Evolutionary conservation across 2,888 invertebrate species (phyloP).

Genomic region (Amphipoea lucens): DNA sequence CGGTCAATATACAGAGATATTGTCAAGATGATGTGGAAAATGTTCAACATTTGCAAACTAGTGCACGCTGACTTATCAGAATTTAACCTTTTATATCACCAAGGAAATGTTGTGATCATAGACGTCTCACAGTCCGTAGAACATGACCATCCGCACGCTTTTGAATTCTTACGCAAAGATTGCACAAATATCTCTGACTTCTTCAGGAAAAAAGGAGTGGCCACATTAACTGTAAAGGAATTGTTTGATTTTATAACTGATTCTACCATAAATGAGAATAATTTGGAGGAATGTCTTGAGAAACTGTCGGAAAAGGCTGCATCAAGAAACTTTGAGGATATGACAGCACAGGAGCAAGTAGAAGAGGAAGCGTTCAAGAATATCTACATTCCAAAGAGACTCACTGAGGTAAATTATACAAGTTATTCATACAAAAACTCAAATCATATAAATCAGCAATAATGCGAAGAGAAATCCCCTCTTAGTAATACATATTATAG

Average conservation of each 20-base stretch:
- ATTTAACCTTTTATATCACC: slow-evolving; percentile 97
- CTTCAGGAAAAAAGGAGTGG: slow-evolving; percentile 96
- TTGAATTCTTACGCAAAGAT: slow-evolving; percentile 98
- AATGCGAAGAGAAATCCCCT: not conserved
- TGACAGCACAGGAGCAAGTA: slow-evolving; percentile 93
- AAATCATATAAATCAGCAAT: not conserved
- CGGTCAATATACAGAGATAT: slow-evolving; percentile 95
- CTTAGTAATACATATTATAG: not conserved
- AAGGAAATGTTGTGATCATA: slow-evolving; percentile 96
- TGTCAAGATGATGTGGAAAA: slow-evolving; percentile 96
- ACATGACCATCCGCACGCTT: slow-evolving; percentile 98
- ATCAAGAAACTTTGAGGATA: slow-evolving; percentile 91
- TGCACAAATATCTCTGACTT: slow-evolving; percentile 97
- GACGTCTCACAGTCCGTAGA: slow-evolving; percentile 99
- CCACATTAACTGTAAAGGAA: slow-evolving; percentile 97
- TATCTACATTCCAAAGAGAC: slow-evolving; percentile 97
- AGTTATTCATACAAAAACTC: not conserved
- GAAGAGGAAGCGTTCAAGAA: slow-evolving; percentile 98
- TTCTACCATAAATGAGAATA: slow-evolving; percentile 94
- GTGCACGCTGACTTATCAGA: slow-evolving; percentile 99
- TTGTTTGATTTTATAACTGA: slow-evolving; percentile 99
- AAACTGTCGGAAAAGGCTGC: slow-evolving; percentile 93
- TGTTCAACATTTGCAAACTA: slow-evolving; percentile 97
- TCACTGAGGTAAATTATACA: slow-evolving; percentile 93
- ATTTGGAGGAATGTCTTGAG: slow-evolving; percentile 95